These are phyloP conservation scores for Aromia moschata DNA, from an alignment of 2,888 invertebrate species.

Conservation along the genomic window DNA sequence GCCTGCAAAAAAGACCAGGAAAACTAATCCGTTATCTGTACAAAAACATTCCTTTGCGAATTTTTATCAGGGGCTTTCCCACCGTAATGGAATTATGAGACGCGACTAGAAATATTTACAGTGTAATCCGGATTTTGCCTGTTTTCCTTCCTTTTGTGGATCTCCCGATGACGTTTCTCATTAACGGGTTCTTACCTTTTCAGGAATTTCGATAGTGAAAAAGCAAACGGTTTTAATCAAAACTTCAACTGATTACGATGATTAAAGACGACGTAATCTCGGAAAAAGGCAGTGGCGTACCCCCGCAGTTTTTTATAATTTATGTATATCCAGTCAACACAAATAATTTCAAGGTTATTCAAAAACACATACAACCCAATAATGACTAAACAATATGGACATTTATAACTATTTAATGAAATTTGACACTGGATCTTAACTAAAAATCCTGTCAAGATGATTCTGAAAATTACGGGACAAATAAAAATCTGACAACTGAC, in stretches of 20 bases:
- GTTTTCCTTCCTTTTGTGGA: slow-evolving; percentile 20
- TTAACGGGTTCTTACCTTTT: slow-evolving; percentile 27
- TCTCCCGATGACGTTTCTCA: slow-evolving; percentile 34
- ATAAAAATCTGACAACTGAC: too few relatives aligned
- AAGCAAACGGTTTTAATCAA: slow-evolving; percentile 25
- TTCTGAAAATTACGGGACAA: too few relatives aligned
- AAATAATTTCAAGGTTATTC: too few relatives aligned
- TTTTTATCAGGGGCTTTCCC: slow-evolving; percentile 26
- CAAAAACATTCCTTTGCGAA: slow-evolving; percentile 29
- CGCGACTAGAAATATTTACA: slow-evolving; percentile 28
- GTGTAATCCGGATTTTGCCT: slow-evolving; percentile 24
- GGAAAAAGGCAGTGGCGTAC: slow-evolving; percentile 5
- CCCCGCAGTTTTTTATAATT: too few relatives aligned
- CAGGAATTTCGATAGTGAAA: slow-evolving; percentile 15
- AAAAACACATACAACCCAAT: too few relatives aligned
- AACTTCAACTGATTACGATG: slow-evolving; percentile 21
- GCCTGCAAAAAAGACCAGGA: slow-evolving; percentile 12
- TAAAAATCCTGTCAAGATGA: too few relatives aligned
- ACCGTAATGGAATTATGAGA: slow-evolving; percentile 27
- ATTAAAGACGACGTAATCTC: slow-evolving; percentile 17
- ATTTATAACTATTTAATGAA: too few relatives aligned
- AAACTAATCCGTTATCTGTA: slow-evolving; percentile 34
- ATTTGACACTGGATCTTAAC: too few relatives aligned
- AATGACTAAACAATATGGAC: too few relatives aligned
- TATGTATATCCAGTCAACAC: too few relatives aligned